These are phyloP conservation scores for Kuschelorhynchus macadamiae DNA, from an alignment of 2,888 invertebrate genomes.

Conservation along the genomic window DNA sequence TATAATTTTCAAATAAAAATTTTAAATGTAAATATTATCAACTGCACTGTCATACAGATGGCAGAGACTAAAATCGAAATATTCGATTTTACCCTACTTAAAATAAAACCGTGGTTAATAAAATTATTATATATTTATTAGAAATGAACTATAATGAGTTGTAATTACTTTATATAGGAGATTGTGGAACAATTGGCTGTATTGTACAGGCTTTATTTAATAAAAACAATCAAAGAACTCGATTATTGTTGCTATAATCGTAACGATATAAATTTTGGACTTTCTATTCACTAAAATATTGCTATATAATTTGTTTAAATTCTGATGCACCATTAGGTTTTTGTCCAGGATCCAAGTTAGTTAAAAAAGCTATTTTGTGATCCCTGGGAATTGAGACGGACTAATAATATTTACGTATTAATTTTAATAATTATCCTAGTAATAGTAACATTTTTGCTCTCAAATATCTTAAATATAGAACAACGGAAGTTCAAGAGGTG, in stretches of 20 bases:
- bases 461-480: conserved; percentile 1
- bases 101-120: neutral
- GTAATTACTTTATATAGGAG: no score
- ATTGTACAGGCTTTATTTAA: no score
- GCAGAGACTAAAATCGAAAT: no score
- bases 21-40: no score
- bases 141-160: no score
- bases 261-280: conserved; percentile 38
- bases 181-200: no score
- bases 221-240: conserved; percentile 21
- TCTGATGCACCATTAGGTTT: conserved; percentile 15
- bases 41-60: no score
- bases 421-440: conserved; percentile 9
- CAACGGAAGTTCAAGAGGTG: conserved; percentile 1
- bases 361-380: conserved; percentile 50
- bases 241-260: conserved; percentile 13
- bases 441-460: conserved; percentile 16
- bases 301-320: conserved; percentile 24
- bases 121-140: no score
- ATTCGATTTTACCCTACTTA: neutral
- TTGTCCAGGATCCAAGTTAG: conserved; percentile 33
- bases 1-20: no score
- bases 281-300: conserved; percentile 29
- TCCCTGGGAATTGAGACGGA: conserved; percentile 62
- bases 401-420: conserved; percentile 59